A percentile compares a stretch with the other conserved stretches of the same genome.
phyloP scores from a whole-genome alignment of 1,140 invertebrate genomes.

The Apocrypta bakeri region DNA sequence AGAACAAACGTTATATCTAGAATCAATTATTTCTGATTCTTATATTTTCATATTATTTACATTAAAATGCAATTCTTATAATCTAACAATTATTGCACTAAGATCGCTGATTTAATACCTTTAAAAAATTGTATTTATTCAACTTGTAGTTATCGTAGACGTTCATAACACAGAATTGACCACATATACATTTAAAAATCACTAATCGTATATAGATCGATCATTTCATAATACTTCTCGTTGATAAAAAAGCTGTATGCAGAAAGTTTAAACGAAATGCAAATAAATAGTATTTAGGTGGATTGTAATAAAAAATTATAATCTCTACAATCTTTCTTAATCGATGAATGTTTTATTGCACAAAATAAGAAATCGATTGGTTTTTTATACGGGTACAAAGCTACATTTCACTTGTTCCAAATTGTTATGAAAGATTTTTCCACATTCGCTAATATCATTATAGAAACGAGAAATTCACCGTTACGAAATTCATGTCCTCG shows the following conservation, averaged over 20 bases:
- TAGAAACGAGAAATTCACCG: neutral
- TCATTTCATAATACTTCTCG: slow-evolving; percentile 7
- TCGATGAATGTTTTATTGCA: neutral
- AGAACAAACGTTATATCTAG: neutral
- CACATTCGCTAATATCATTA: neutral
- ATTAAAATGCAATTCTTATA: neutral
- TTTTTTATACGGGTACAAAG: neutral
- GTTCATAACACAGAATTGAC: neutral
- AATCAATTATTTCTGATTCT: neutral
- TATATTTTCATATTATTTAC: neutral
- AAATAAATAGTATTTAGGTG: no score
- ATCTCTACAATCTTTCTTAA: neutral
- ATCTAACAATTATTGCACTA: neutral
- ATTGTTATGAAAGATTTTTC: neutral
- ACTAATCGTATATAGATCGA: neutral
- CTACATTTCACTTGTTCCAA: neutral
- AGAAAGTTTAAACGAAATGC: no score
- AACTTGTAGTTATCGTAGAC: neutral
- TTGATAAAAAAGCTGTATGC: neutral
- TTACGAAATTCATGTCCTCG: no score
- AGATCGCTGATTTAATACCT: no score
- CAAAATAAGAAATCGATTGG: neutral
- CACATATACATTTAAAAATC: neutral
- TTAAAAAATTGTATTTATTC: neutral
- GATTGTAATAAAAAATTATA: no score